phyloP scores from a whole-genome alignment of 2,113 vertebrate genomes.

The Oreochromis spilurus region DNA sequence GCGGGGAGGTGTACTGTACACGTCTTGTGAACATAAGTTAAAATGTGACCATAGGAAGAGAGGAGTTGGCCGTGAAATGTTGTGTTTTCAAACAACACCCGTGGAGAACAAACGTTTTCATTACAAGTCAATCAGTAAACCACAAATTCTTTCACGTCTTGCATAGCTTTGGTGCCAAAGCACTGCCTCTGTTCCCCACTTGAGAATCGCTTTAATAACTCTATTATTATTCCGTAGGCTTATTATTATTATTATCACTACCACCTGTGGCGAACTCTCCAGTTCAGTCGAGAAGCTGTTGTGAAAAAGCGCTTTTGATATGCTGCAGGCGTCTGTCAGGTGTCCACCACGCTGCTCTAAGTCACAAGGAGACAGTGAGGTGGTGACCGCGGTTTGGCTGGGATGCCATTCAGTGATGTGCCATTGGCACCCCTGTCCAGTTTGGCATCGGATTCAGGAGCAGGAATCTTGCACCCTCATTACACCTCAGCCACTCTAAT shows the following conservation, averaged over 20 bases:
- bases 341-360: neutral
- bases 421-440: constrained; percentile 57
- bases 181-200: neutral
- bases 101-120: constrained; percentile 24
- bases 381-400: neutral
- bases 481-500: constrained; percentile 81
- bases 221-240: constrained; percentile 15
- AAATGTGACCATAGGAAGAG: constrained; percentile 37
- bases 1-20: constrained; percentile 8
- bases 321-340: neutral
- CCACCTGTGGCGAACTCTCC: constrained; percentile 37
- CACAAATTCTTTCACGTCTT: constrained; percentile 33
- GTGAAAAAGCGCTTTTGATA: neutral
- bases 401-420: constrained; percentile 6
- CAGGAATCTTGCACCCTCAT: constrained; percentile 82
- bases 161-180: neutral
- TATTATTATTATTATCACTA: constrained; percentile 31
- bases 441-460: constrained; percentile 69
- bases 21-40: constrained; percentile 40
- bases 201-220: constrained; percentile 19
- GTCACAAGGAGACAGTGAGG: constrained; percentile 2
- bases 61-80: constrained; percentile 25
- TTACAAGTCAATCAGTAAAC: constrained; percentile 17
- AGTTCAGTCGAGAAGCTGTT: neutral
- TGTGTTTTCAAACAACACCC: constrained; percentile 31